Evolutionary conservation across 2,888 invertebrate species (phyloP), one percentile per base, ranked within the genome.

Genomic region (Hofmannophila pseudospretella): DNA sequence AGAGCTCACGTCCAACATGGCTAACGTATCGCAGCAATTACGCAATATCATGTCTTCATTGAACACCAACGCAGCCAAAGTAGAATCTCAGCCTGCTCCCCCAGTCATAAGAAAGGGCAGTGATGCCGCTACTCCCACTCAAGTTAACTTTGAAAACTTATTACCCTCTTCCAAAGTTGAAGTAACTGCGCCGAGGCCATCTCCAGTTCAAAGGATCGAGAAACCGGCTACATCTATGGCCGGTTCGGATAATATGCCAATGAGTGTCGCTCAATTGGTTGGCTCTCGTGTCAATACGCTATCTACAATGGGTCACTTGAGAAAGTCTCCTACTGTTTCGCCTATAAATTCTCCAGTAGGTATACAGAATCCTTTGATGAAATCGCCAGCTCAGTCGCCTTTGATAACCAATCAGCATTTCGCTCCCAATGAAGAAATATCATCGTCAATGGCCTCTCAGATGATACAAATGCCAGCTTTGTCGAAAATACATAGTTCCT

Each of bases 1-100:
- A 1, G 92, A 93, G 60, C 71, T 93, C 32, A 92, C 92, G 8
- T 90, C 92, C 0, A 92, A 91, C 54, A 91, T 93, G 76, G 92
- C 90, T 0, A 93, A 91, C 57, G 92, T 90, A 0, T 91, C 92
- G 0, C 92, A 92, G 62, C 93, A 92, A 54, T 60, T 92, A 30
- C 78, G 92, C 22, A 90, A 90, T 3, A 85, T 93, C 32, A 80
- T 93, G 67, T 92, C 93, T 0, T 92, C 92, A 0, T 61, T 92
- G 19, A 90, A 90, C 42, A 60, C 71, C 4, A 75, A 66, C 32
- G 49, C 90, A 0, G 87, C 89, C 22, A 88, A 90, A 45, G 75
- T 76, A 2, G 81, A 88, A 22, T 62, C 80, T 28, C 81, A 88
- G 47, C 74, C 79, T 9, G 67, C 74, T 19, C 50, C 74, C 1